A percentile compares a stretch with the other conserved stretches of the same genome.
phyloP scores from a whole-genome alignment of 2,797 vertebrate species.

The Vultur gryphus region DNA sequence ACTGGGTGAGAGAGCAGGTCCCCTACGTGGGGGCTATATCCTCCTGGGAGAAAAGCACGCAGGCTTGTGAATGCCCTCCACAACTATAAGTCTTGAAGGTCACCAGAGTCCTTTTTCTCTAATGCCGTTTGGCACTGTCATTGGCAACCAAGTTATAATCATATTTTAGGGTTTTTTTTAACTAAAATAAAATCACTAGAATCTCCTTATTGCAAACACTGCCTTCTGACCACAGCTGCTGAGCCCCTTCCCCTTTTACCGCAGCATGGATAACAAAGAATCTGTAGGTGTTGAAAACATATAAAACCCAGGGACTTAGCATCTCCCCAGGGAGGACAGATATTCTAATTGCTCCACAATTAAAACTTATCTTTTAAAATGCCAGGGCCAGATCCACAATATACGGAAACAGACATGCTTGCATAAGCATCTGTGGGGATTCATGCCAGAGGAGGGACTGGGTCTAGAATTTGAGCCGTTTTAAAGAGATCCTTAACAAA shows the following conservation, averaged over 20 bases:
- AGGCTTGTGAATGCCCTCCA: not conserved
- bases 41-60: not conserved
- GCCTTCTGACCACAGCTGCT: not conserved
- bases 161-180: not conserved
- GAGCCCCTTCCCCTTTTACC: not conserved
- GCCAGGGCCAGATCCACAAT: not conserved
- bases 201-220: not conserved
- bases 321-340: not conserved
- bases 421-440: not conserved
- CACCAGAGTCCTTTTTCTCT: not conserved
- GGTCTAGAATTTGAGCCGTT: not conserved
- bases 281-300: not conserved
- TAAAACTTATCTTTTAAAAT: not conserved
- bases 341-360: not conserved
- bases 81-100: not conserved
- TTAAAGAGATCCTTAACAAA: not conserved
- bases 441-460: not conserved
- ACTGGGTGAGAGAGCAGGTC: not conserved
- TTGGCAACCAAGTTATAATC: not conserved
- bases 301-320: not conserved
- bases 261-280: not conserved
- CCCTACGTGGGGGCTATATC: rapidly evolving
- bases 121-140: not conserved
- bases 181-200: not conserved
- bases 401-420: not conserved